Base-by-base conservation (phyloP, 2,888 invertebrate genomes). In the Pemphredon lugubris region DNA sequence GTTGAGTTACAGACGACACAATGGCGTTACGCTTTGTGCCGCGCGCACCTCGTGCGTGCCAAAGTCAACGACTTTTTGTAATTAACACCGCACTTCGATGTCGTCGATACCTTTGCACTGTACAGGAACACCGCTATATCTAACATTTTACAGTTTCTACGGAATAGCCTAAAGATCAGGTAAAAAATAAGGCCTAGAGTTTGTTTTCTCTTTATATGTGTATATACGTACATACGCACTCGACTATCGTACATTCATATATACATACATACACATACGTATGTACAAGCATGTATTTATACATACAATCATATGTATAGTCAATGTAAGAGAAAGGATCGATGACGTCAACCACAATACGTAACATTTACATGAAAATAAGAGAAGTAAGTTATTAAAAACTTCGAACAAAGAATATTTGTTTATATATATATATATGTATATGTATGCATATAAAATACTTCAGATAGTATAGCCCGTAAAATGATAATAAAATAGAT, bases 171-270 rank as follows among this genome's bases (percentile, higher is more conserved):
- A 77, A 74, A 75, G 73, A 75, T 77, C 73, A 80, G 81, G 79
- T 83, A 80, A 82, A 81, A 84, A 75, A 81, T 81, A 82, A 82
- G 83, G 75, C 79, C 76, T 73, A 64, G 64, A 71, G 57, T 73
- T 74, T 13, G 59, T 72, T 74, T 69, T 71, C 48, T 64, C 69
- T 73, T 58, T 71, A 74, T 72, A 66, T 57, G 74, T 48, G 75
- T 75, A 64, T 77, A 66, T 76, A 68, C 54, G 66, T 72, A 72
- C 50, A 68, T 76, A 54, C 60, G 59, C 61, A 59, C 42, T 37
- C 60, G n/a, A 20, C 11, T 61, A 57, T 48, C 11, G 18, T 20
- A 51, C 42, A 58, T 58, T 7, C 32, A 45, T 63, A 55, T 40
- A 59, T 32, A 59, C 11, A 39, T 34, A 47, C 42, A 59, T 48